Evolutionary conservation across 2,888 invertebrate species (phyloP).

Genomic region (Conus canariensis): DNA sequence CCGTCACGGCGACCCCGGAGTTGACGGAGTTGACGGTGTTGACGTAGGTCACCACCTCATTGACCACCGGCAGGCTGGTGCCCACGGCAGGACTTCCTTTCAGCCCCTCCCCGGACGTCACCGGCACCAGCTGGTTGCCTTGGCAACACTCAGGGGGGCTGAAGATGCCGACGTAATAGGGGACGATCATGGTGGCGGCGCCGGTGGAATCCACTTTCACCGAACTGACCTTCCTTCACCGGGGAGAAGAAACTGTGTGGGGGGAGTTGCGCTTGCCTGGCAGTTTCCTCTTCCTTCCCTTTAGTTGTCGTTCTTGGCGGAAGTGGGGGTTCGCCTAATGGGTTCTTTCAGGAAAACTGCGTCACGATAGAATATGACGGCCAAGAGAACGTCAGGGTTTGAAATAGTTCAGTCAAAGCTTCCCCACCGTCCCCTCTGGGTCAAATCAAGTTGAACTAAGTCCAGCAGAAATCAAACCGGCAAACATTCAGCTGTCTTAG

Average conservation of each 20-base stretch:
- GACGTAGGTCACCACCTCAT: conserved; percentile 10
- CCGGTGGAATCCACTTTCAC: conserved; percentile 2
- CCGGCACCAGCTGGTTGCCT: conserved; percentile 5
- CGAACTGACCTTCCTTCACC: too few relatives aligned
- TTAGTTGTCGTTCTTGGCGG: background rate
- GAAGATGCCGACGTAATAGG: conserved; percentile 23
- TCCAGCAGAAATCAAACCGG: too few relatives aligned
- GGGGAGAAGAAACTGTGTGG: too few relatives aligned
- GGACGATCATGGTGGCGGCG: conserved; percentile 15
- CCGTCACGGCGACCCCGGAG: background rate
- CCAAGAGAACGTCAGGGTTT: too few relatives aligned
- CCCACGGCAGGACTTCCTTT: background rate
- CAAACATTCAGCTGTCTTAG: too few relatives aligned
- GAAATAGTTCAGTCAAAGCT: too few relatives aligned
- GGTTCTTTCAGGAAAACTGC: too few relatives aligned
- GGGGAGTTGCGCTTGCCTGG: too few relatives aligned
- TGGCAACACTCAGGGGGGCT: conserved; percentile 26
- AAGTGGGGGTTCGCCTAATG: too few relatives aligned
- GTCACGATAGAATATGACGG: too few relatives aligned
- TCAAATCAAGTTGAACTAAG: too few relatives aligned
- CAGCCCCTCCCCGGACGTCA: conserved; percentile 19
- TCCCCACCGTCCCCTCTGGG: too few relatives aligned
- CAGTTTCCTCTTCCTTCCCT: background rate
- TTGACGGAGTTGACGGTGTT: background rate
- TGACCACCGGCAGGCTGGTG: background rate